A percentile compares a stretch with the other conserved stretches of the same genome.
These are phyloP conservation scores for Sitophilus oryzae DNA, from an alignment of 1,140 invertebrate genomes.

Conservation along the genomic window DNA sequence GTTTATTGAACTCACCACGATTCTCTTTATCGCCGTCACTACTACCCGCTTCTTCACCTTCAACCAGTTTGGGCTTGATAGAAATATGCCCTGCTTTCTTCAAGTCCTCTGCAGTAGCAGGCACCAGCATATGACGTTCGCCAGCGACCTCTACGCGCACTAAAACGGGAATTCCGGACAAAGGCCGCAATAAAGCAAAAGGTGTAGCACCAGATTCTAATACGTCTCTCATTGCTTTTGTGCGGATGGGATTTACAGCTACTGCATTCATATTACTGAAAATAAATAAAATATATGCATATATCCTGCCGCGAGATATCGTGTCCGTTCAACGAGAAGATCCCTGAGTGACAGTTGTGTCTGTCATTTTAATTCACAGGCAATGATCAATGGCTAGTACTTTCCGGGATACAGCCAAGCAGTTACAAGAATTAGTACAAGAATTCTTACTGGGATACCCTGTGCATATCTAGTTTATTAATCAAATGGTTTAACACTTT, in stretches of 20 bases:
- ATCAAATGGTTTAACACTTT: too few species aligned
- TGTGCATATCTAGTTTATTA: too few species aligned
- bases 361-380: too few species aligned
- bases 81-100: constrained; percentile 39
- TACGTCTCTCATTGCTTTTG: constrained; percentile 53
- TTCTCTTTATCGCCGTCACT: constrained; percentile 7
- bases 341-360: too few species aligned
- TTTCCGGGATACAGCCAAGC: neutral
- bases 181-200: constrained; percentile 54
- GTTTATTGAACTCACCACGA: neutral
- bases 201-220: constrained; percentile 47
- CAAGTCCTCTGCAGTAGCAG: constrained; percentile 41
- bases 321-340: too few species aligned
- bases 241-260: constrained; percentile 53
- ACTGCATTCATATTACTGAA: constrained; percentile 39
- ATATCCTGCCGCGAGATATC: too few species aligned
- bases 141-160: constrained; percentile 52
- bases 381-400: neutral
- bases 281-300: neutral
- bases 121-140: constrained; percentile 48
- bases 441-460: too few species aligned
- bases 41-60: neutral
- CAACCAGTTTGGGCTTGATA: constrained; percentile 28
- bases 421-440: neutral
- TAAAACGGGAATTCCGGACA: constrained; percentile 54